Percentiles rank a stretch among this genome's conserved stretches.
Conservation (phyloP, 2,888 invertebrate genomes). For the Tachina grossa region DNA sequence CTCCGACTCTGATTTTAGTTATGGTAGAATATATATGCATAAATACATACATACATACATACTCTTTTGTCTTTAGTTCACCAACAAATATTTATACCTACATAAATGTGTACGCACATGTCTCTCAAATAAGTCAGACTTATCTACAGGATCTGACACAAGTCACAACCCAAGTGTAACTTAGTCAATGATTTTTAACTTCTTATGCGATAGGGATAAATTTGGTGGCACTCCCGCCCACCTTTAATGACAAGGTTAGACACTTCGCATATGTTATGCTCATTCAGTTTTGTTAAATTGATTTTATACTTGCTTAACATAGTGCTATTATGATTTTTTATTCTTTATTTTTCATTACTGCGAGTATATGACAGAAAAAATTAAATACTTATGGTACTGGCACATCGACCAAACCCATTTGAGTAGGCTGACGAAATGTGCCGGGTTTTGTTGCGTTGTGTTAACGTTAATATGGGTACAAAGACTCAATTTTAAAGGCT, state of each 20-base stretch:
- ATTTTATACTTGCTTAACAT: conserved; percentile 31
- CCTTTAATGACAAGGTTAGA: conserved; percentile 48
- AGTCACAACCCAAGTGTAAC: not conserved
- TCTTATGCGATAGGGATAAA: not conserved
- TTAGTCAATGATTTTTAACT: conserved; percentile 13
- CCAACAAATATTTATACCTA: no score
- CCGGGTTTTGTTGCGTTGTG: conserved; percentile 42
- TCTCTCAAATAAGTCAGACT: not conserved
- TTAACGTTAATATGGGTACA: conserved; percentile 53
- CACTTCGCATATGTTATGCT: conserved; percentile 54
- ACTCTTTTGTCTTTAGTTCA: not conserved
- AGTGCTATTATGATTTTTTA: conserved; percentile 17
- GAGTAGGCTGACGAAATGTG: conserved; percentile 70
- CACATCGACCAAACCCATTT: conserved; percentile 62
- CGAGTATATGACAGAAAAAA: not conserved
- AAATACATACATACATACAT: not conserved
- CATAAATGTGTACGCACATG: not conserved
- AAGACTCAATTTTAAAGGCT: not conserved
- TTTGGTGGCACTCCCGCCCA: conserved; percentile 43
- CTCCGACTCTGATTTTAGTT: conserved; percentile 31
- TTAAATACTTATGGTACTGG: conserved; percentile 18
- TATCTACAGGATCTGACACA: conserved; percentile 32
- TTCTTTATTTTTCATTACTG: not conserved
- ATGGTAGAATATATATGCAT: not conserved
- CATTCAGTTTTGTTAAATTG: conserved; percentile 60